Conservation (phyloP, 2,797 vertebrate species). For the Antrozous pallidus region DNA sequence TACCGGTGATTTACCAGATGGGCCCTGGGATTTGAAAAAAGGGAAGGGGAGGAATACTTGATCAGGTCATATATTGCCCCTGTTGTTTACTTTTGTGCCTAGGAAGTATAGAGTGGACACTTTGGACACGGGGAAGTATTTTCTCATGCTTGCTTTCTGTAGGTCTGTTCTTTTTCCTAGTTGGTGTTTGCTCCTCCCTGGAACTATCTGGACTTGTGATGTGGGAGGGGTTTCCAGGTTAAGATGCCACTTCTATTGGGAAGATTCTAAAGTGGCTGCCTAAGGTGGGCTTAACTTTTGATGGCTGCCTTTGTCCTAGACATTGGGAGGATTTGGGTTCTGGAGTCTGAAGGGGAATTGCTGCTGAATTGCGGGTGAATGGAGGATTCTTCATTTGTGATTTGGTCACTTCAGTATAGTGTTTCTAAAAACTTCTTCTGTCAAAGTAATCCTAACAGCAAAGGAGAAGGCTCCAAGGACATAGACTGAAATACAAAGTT, state of each 20-base stretch:
- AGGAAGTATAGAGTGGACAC: neutral
- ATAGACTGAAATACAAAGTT: neutral
- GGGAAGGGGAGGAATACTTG: neutral
- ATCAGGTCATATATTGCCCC: neutral
- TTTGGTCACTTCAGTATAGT: neutral
- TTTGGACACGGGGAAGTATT: neutral
- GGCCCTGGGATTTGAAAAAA: neutral
- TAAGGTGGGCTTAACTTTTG: slow-evolving; percentile 8
- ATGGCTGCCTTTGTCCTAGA: slow-evolving; percentile 12
- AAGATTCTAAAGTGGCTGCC: slow-evolving; percentile 25
- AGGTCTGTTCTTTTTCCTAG: neutral
- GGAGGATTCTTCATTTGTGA: slow-evolving; percentile 4
- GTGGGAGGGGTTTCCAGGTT: slow-evolving; percentile 14
- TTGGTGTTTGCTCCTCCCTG: slow-evolving; percentile 19
- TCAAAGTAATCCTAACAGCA: neutral
- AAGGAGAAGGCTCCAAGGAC: neutral
- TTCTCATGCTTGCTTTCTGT: slow-evolving; percentile 40
- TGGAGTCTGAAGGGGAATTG: slow-evolving; percentile 12
- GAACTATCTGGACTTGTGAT: neutral
- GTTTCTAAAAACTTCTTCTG: neutral
- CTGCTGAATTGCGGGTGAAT: slow-evolving; percentile 11
- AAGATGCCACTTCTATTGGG: neutral
- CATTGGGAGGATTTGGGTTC: slow-evolving; percentile 34
- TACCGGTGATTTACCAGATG: neutral
- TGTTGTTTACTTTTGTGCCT: neutral